Evolutionary conservation across 2,797 vertebrate genomes (phyloP).

Genomic region (Emydoidea blandingii): DNA sequence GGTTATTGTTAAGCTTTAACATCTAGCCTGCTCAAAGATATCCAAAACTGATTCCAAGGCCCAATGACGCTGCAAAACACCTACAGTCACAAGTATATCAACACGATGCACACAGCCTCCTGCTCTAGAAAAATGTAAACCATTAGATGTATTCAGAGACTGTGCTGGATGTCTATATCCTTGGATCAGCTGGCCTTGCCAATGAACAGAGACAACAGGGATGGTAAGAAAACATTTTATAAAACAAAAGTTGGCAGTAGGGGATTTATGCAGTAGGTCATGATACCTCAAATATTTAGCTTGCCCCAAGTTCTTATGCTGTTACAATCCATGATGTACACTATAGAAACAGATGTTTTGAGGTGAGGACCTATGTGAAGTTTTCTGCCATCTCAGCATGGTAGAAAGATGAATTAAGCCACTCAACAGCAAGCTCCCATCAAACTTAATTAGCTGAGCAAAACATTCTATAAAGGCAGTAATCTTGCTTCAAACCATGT

Average conservation of each 20-base stretch:
- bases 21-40: not conserved
- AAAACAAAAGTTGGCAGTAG: not conserved
- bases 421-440: not conserved
- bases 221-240: not conserved
- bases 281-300: fast-evolving
- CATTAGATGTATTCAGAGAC: not conserved
- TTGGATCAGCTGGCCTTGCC: not conserved
- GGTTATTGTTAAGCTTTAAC: not conserved
- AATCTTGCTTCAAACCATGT: not conserved
- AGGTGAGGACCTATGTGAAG: not conserved
- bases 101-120: not conserved
- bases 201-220: not conserved
- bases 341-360: not conserved
- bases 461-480: not conserved
- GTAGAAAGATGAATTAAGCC: not conserved
- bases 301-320: not conserved
- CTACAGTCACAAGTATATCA: not conserved
- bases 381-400: not conserved
- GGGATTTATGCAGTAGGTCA: not conserved
- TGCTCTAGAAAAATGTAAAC: not conserved
- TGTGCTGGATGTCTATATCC: not conserved
- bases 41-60: not conserved
- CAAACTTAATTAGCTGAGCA: not conserved
- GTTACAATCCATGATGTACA: fast-evolving
- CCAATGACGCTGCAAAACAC: not conserved